A percentile compares a stretch with the other conserved stretches of the same genome.
These are phyloP conservation scores for Bombus confusus DNA, from an alignment of 1,140 invertebrate genomes.

Conservation along the genomic window DNA sequence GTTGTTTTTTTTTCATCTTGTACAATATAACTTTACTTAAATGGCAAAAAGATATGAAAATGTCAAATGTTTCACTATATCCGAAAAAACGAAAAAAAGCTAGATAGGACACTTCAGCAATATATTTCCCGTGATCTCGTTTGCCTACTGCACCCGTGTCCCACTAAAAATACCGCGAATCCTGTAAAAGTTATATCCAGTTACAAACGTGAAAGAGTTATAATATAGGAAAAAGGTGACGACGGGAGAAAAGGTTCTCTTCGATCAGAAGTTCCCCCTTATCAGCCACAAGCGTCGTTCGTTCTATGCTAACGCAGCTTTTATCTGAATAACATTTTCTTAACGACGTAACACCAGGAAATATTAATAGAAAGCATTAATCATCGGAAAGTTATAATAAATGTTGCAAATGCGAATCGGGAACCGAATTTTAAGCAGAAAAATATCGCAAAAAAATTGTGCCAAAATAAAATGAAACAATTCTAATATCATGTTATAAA, in stretches of 20 bases:
- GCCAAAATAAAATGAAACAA: neutral
- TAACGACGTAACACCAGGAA: neutral
- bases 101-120: neutral
- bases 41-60: no score
- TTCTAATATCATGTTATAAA: neutral
- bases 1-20: no score
- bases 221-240: constrained; percentile 36
- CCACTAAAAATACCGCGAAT: constrained; percentile 37
- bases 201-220: constrained; percentile 33
- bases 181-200: constrained; percentile 30
- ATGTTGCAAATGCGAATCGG: neutral
- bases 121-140: neutral
- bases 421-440: neutral
- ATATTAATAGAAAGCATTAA: constrained; percentile 29
- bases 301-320: neutral
- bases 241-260: constrained; percentile 36
- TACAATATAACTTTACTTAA: no score
- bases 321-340: constrained; percentile 26
- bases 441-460: neutral
- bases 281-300: constrained; percentile 20
- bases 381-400: neutral
- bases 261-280: constrained; percentile 25
- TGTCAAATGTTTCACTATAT: neutral
- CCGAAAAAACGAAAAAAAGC: neutral
- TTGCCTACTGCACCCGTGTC: neutral